These are phyloP conservation scores for Drosophila quasianomalipes DNA, from an alignment of 2,888 invertebrate genomes.

Conservation along the genomic window DNA sequence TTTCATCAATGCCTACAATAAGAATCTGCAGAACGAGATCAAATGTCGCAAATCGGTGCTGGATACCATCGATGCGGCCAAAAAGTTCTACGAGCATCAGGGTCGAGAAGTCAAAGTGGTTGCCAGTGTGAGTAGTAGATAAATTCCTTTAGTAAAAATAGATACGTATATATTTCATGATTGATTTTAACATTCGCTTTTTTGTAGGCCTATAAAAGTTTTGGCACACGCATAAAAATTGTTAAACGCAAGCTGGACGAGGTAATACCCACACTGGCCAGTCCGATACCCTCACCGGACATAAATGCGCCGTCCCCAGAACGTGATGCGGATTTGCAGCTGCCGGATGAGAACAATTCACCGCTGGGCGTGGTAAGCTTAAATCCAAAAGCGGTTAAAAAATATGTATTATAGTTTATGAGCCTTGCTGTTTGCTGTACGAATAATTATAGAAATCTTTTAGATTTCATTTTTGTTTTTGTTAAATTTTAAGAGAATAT, in stretches of 20 bases:
- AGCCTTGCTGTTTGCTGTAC: no score
- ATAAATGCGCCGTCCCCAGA: conserved; percentile 91
- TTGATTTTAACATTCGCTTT: background rate
- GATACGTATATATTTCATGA: background rate
- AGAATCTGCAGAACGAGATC: conserved; percentile 92
- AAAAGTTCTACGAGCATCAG: conserved; percentile 95
- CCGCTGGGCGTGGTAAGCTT: conserved; percentile 72
- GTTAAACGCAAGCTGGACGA: conserved; percentile 95
- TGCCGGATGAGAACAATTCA: conserved; percentile 87
- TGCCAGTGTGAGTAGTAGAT: conserved; percentile 91
- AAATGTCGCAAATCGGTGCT: conserved; percentile 92
- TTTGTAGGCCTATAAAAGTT: conserved; percentile 95
- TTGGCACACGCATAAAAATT: conserved; percentile 94
- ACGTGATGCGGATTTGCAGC: conserved; percentile 92
- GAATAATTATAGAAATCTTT: no score
- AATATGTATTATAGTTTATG: background rate
- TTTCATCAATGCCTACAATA: conserved; percentile 93
- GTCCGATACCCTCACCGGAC: conserved; percentile 88
- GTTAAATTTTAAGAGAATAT: background rate
- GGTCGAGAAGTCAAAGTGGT: conserved; percentile 98
- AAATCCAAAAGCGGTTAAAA: background rate
- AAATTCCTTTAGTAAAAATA: no score
- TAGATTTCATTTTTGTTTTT: background rate
- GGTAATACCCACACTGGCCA: conserved; percentile 89
- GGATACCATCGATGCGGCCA: conserved; percentile 92